Evolutionary conservation across 2,888 invertebrate species (phyloP).

Genomic region (Hoplodrina ambigua): DNA sequence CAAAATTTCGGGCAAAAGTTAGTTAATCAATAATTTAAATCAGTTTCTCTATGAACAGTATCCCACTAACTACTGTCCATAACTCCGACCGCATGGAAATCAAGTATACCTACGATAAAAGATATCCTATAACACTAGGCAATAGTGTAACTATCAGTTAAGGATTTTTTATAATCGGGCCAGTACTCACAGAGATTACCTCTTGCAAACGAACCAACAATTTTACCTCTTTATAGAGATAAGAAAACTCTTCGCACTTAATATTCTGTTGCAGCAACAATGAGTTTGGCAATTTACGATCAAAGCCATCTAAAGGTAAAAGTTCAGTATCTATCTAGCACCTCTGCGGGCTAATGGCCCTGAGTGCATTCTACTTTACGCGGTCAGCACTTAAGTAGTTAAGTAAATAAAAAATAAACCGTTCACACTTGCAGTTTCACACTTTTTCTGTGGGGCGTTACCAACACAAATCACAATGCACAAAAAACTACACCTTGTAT

Average conservation of each 20-base stretch:
- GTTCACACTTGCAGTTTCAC: constrained; percentile 41
- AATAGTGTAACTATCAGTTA: too few species aligned
- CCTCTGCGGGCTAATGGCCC: constrained; percentile 32
- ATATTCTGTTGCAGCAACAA: constrained; percentile 24
- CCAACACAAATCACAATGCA: constrained; percentile 28
- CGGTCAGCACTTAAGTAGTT: constrained; percentile 47
- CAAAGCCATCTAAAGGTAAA: constrained; percentile 14
- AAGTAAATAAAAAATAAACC: constrained; percentile 50
- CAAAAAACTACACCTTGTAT: constrained; percentile 17
- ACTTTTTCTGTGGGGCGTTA: constrained; percentile 26
- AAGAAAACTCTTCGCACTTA: constrained; percentile 14
- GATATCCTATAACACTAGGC: too few species aligned
- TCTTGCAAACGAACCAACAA: background rate
- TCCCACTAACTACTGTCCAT: too few species aligned
- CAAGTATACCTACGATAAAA: too few species aligned
- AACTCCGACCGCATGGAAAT: too few species aligned
- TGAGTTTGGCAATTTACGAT: constrained; percentile 45
- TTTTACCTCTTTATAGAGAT: background rate
- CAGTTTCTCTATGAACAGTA: too few species aligned
- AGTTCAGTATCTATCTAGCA: constrained; percentile 25
- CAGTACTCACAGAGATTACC: too few species aligned
- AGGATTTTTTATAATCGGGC: too few species aligned
- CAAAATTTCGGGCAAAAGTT: too few species aligned
- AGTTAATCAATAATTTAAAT: too few species aligned
- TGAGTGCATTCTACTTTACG: constrained; percentile 50